Evolutionary conservation across 2,888 invertebrate species (phyloP).

Genomic region (Ceriagrion tenellum): DNA sequence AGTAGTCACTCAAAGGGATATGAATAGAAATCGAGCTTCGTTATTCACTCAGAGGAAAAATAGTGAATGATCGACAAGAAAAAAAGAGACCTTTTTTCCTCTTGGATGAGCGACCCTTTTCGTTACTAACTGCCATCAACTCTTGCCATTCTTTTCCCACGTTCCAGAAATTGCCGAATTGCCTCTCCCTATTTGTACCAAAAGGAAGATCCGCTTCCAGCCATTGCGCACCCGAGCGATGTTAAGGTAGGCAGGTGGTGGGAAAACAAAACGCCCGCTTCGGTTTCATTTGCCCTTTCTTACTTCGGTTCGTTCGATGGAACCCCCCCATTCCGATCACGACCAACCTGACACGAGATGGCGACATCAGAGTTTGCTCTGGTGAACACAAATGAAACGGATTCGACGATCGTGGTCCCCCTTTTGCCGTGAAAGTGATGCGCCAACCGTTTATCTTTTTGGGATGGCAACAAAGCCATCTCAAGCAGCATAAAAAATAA

Average conservation of each 20-base stretch:
- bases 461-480: no score
- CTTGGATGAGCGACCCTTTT: neutral
- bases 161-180: slow-evolving; percentile 5
- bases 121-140: no score
- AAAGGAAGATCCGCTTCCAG: no score
- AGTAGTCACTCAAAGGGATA: neutral
- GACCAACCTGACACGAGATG: neutral
- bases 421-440: neutral
- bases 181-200: no score
- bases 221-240: no score
- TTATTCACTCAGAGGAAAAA: neutral
- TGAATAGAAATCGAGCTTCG: neutral
- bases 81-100: no score
- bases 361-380: neutral
- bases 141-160: neutral
- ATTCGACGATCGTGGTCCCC: neutral
- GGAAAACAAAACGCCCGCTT: neutral
- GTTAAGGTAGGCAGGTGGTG: neutral
- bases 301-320: neutral
- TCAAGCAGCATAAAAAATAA: no score
- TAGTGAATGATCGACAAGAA: neutral
- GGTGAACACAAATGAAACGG: neutral
- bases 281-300: neutral
- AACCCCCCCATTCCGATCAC: neutral
- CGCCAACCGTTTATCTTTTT: no score